These are phyloP conservation scores for Pristionchus japonicus DNA, from an alignment of 2,888 invertebrate genomes.

Conservation along the genomic window DNA sequence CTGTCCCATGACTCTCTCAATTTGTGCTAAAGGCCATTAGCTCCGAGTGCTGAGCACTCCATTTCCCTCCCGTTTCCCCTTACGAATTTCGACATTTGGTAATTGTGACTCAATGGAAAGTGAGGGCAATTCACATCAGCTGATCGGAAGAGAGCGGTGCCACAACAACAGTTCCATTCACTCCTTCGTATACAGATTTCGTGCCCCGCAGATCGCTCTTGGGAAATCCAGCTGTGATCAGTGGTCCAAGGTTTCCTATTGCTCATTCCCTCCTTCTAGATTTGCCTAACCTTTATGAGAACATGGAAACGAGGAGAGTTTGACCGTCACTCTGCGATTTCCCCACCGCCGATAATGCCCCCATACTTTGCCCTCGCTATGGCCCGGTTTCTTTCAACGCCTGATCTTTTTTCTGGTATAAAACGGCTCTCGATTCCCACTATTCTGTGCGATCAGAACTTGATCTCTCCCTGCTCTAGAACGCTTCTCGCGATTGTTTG, in stretches of 20 bases:
- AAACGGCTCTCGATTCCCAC: not conserved
- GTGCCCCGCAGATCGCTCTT: not conserved
- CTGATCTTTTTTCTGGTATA: not conserved
- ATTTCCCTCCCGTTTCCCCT: not conserved
- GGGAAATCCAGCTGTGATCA: too few species aligned
- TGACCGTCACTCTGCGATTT: not conserved
- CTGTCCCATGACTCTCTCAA: not conserved
- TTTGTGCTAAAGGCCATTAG: conserved; percentile 34
- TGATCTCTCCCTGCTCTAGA: not conserved
- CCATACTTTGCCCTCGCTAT: not conserved
- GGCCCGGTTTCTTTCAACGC: too few species aligned
- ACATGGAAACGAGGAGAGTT: not conserved
- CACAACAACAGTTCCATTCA: not conserved
- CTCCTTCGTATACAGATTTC: not conserved
- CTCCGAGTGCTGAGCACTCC: not conserved
- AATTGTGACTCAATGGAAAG: not conserved
- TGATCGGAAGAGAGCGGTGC: not conserved
- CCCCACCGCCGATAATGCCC: not conserved
- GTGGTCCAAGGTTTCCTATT: too few species aligned
- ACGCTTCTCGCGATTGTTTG: conserved; percentile 6
- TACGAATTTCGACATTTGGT: not conserved
- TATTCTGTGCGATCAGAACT: not conserved
- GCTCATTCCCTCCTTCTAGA: too few species aligned
- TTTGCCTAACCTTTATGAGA: not conserved
- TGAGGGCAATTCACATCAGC: not conserved